Base-by-base conservation (phyloP, 2,797 vertebrate species). In the Etheostoma perlongum region DNA sequence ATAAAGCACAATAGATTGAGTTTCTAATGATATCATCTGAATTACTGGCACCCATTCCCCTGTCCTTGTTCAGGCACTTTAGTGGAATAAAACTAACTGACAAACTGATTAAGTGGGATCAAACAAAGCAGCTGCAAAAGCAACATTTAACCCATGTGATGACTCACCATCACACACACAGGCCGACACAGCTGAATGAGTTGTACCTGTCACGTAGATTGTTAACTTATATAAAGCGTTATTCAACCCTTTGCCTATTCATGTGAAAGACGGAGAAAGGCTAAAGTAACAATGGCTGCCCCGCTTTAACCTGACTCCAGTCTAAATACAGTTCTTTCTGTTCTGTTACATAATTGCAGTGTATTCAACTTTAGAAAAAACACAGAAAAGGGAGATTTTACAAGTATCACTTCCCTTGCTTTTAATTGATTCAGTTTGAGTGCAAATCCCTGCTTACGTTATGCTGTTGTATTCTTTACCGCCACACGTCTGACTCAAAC, bases 391-490 rank as follows among this genome's bases (percentile, higher is more conserved):
- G 55, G 44, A 19, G 14, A 62, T 66, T 79, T 63, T 69, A 65
- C 60, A 76, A 70, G 42, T 33, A 40, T 15, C 36, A 8, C n/a
- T 53, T 27, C 21, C 53, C 68, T 85, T 82, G 68, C 83, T 66
- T 67, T 65, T 46, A 66, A 42, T 76, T 85, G 77, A 81, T 86
- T 89, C 84, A 88, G 74, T 69, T 65, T 42, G 60, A 71, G 42
- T 15, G 30, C 69, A 82, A 78, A 64, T 79, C 72, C 51, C 74
- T 64, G 67, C 81, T 84, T 69, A 51, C 48, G 46, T 60, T 76
- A 54, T 9, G 44, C 72, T 42, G 47, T 4, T 42, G 36, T 25
- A 51, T 55, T 66, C 62, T 75, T 65, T 19, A 16, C 27, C 66
- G 27, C 13, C 57, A 42, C 57, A 70, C 83, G 86, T 72, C 52